Evolutionary conservation across 2,888 invertebrate genomes (phyloP), one percentile per base, ranked within the genome.

Genomic region (Erpobdella octoculata): DNA sequence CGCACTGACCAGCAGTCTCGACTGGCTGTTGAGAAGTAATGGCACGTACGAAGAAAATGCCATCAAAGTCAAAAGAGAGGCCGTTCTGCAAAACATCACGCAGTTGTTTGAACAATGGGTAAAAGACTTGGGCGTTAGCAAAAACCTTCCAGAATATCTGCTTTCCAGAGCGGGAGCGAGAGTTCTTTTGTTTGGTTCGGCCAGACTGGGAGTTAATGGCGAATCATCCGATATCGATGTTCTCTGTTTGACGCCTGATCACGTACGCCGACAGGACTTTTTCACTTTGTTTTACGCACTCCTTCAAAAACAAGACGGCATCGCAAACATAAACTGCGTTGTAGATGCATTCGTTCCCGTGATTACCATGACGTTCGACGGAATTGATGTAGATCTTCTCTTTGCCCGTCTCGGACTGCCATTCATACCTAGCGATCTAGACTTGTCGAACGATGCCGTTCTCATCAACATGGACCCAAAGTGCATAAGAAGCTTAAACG

Each of bases 171-270:
- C n/a, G n/a, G n/a, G n/a, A n/a, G n/a, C n/a, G n/a, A n/a, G n/a
- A n/a, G n/a, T n/a, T n/a, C n/a, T n/a, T n/a, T n/a, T n/a, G n/a
- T 99, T 98, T 84, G 98, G 98, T 62, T 97, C 97, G 71, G 98
- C 96, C 82, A 82, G 87, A 69, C 87, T 88, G 21, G 88, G 98
- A 78, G 97, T 97, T 8, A 96, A 96, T 82, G 93, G 93, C 79
- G n/a, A 53, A 81, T 97, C 97, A 41, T 97, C 97, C 74, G 98
- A 98, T 86, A 98, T 99, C 79, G 98, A 98, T 86, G 95, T 97
- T 0, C 84, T 99, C 35, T 96, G 96, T 85, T 95, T 99, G 35
- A 96, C 93, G 35, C 98, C 98, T 15, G 87, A 95, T 53, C 97
- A 98, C 84, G 91, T 98, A 75, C 90, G 91, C 79, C 87, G 98